These are phyloP conservation scores for Valencia hispanica DNA, from an alignment of 2,797 vertebrate species.

Conservation along the genomic window DNA sequence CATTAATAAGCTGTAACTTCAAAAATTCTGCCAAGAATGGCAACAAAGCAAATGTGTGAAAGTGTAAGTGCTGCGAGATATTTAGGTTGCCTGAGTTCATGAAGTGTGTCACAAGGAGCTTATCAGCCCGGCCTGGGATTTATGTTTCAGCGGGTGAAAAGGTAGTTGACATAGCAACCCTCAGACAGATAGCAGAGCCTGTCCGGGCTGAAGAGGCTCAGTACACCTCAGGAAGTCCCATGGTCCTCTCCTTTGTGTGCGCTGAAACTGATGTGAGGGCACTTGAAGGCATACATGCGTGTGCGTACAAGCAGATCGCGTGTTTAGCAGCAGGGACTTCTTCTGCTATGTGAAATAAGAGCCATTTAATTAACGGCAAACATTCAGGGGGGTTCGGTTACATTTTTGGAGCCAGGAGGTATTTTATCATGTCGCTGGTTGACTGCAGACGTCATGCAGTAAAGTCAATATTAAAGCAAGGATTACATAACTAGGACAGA, in stretches of 20 bases:
- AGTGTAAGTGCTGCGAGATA: conserved; percentile 4
- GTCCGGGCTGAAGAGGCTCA: conserved; percentile 6
- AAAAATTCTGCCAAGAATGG: background rate
- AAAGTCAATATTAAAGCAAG: conserved; percentile 6
- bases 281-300: conserved; percentile 13
- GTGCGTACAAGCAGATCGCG: conserved; percentile 5
- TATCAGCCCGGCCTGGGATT: conserved; percentile 43
- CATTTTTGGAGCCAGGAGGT: conserved; percentile 27
- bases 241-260: conserved; percentile 12
- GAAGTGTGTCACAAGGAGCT: conserved; percentile 47
- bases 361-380: conserved; percentile 46
- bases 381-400: conserved; percentile 37
- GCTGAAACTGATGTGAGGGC: background rate
- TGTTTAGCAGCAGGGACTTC: conserved; percentile 14
- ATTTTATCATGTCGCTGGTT: conserved; percentile 33
- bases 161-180: conserved; percentile 49
- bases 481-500: conserved; percentile 32
- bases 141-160: conserved; percentile 25
- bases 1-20: background rate
- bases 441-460: conserved; percentile 46
- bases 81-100: conserved; percentile 32
- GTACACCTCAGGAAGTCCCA: conserved; percentile 15
- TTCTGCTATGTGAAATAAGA: conserved; percentile 24
- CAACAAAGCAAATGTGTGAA: conserved; percentile 7
- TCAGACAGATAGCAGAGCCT: conserved; percentile 18